A percentile compares a stretch with the other conserved stretches of the same genome.
These are phyloP conservation scores for Lanistes nyassanus DNA, from an alignment of 1,140 invertebrate species.

Conservation along the genomic window DNA sequence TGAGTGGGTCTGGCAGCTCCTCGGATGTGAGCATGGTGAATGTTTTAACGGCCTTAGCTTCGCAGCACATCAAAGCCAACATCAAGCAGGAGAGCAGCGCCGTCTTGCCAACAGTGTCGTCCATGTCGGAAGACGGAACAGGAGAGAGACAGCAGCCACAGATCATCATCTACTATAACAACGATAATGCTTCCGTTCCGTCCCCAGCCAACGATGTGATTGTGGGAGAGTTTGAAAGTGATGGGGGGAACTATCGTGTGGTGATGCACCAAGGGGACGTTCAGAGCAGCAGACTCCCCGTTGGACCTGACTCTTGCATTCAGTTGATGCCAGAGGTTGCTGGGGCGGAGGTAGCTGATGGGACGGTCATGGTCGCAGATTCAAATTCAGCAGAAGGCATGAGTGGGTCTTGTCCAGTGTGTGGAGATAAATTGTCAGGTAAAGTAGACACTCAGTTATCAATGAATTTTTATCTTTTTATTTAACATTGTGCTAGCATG, in stretches of 20 bases:
- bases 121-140: background rate
- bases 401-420: constrained; percentile 48
- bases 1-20: background rate
- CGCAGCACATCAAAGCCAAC: constrained; percentile 41
- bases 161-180: constrained; percentile 48
- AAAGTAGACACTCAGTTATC: background rate
- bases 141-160: constrained; percentile 29
- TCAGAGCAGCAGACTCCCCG: background rate
- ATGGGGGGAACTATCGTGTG: constrained; percentile 28
- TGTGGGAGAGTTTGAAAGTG: constrained; percentile 34
- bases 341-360: constrained; percentile 16
- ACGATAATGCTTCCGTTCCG: constrained; percentile 32
- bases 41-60: constrained; percentile 49
- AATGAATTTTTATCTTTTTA: background rate
- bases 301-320: background rate
- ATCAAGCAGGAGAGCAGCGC: constrained; percentile 13
- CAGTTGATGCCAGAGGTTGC: constrained; percentile 23
- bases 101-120: constrained; percentile 1
- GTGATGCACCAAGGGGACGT: constrained; percentile 37
- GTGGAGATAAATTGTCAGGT: constrained; percentile 60
- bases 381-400: background rate
- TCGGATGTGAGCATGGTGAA: constrained; percentile 45
- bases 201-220: constrained; percentile 44
- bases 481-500: background rate
- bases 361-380: constrained; percentile 11